A percentile compares a stretch with the other conserved stretches of the same genome.
These are phyloP conservation scores for Microcebus ravelobensis DNA, from an alignment of 2,113 vertebrate genomes.

Conservation along the genomic window DNA sequence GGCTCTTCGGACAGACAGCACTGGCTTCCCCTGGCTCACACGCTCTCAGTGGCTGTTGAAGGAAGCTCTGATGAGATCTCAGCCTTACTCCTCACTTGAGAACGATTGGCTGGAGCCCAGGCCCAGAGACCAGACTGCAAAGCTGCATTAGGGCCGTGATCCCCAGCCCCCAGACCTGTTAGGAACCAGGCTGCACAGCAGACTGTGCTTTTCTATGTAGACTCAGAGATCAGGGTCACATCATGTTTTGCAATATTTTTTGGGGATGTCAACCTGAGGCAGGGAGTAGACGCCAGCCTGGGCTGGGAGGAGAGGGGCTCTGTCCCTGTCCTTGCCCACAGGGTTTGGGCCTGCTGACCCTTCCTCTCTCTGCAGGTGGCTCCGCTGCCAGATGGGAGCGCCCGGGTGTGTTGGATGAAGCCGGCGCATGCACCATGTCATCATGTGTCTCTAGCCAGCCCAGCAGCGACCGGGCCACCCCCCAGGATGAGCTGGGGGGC, in stretches of 20 bases:
- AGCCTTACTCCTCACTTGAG: not conserved
- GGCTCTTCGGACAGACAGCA: not conserved
- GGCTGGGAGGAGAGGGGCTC: not conserved
- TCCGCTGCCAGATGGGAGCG: conserved; percentile 74
- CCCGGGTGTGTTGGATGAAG: conserved; percentile 74
- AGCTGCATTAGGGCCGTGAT: no score
- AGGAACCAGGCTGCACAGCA: no score
- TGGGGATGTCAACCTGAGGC: not conserved
- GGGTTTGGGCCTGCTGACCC: not conserved
- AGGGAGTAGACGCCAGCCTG: not conserved
- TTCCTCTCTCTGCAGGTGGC: conserved; percentile 36
- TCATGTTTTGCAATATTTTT: not conserved
- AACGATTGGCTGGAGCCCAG: not conserved
- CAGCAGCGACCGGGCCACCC: conserved; percentile 78
- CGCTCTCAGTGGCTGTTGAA: not conserved
- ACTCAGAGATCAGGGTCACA: not conserved
- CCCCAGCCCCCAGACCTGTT: no score
- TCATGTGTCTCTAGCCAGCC: conserved; percentile 89
- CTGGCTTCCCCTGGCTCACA: not conserved
- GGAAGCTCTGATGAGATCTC: not conserved
- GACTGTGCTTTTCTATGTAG: not conserved
- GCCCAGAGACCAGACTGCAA: not conserved
- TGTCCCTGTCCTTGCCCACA: fast-evolving
- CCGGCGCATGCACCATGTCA: conserved; percentile 86
- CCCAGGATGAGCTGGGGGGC: conserved; percentile 80